Base-by-base conservation (phyloP, 2,888 invertebrate species). In the Stramonita haemastoma region DNA sequence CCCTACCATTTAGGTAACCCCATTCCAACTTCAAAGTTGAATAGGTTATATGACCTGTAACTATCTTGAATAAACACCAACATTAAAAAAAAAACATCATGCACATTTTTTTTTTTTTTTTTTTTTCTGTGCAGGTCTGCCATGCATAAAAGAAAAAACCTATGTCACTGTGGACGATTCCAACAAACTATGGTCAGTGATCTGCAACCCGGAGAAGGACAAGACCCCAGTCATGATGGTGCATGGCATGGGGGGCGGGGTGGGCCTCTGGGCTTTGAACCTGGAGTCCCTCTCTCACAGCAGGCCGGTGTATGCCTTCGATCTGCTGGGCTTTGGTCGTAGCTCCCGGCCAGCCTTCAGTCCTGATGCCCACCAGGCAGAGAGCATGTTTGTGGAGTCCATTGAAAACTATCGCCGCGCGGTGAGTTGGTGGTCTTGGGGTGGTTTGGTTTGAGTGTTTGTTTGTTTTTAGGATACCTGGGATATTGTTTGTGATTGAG, bases 351-450 rank as follows among this genome's bases (percentile, higher is more conserved):
- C 99, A 0, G 96, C 96, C 91, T 99, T 99, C 96, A 97, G 98
- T 90, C 97, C 96, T 0, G 98, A 98, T 95, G 97, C 98, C 0
- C 94, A 97, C 79, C 97, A 98, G 94, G 98, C 98, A 36, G 99
- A 99, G 95, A 97, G 97, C 88, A 98, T 99, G 95, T 97, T 99
- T 96, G 98, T 99, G 22, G 97, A 97, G 94, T 98, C 98, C 0
- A 97, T 99, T 1, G 99, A 99, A 96, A 98, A 98, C 96, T 99
- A 99, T 99, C 97, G 99, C 60, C 97, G 98, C 89, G 98, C 98
- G 96, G 97, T 99, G 79, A 83, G 90, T 90, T 29, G 36, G 81
- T 60, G 26, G 46, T 46, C 46, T 2, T 46, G 46, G 46, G 46
- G 46, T 46, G 46, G 46, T 46, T 46, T 46, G 46, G 2, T 46